Evolutionary conservation across 2,113 vertebrate species (phyloP), one percentile per base, ranked within the genome.

Genomic region (Charina bottae): DNA sequence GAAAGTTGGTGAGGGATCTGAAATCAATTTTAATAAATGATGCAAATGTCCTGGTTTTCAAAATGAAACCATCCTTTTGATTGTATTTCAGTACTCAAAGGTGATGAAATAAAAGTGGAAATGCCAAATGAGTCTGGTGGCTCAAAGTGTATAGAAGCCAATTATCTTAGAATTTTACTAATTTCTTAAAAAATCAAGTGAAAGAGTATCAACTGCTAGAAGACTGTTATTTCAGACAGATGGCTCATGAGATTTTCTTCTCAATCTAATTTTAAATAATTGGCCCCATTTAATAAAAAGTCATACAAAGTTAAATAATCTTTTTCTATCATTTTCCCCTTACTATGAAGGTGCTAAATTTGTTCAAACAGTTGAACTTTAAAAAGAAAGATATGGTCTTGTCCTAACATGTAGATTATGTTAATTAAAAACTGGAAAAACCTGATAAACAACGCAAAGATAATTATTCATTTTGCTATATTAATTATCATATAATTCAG

Each of bases 381-480:
- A 93, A 49, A 23, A 59, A 0, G 42, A 93, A 94, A 54, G 54
- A n/a, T 37, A 42, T 26, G 78, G 23, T 3, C 56, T 83, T 83
- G 26, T 90, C 94, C 62, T 87, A 87, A 92, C 92, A 94, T 0
- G 88, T 11, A 92, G n/a, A 56, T 83, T 53, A 26, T 42, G 60
- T 4, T 92, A 91, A 91, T 93, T 83, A 92, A 93, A 93, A 95
- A 93, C 89, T 90, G 21, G 92, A 94, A 95, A 93, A 90, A 91
- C 93, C 62, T 93, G 93, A 90, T 83, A 95, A 95, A 95, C 89
- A 28, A 1, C n/a, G 85, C 62, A 62, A 95, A 93, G 89, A 6
- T 58, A 92, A 89, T 87, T 90, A 94, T 0, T 46, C 56, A 87
- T 91, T 93, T 90, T 92, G 85, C 53, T 58, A 28, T 0, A 64